A percentile compares a stretch with the other conserved stretches of the same genome.
Evolutionary conservation across 1,140 invertebrate genomes (phyloP).

Genomic region (Temnothorax curvispinosus): DNA sequence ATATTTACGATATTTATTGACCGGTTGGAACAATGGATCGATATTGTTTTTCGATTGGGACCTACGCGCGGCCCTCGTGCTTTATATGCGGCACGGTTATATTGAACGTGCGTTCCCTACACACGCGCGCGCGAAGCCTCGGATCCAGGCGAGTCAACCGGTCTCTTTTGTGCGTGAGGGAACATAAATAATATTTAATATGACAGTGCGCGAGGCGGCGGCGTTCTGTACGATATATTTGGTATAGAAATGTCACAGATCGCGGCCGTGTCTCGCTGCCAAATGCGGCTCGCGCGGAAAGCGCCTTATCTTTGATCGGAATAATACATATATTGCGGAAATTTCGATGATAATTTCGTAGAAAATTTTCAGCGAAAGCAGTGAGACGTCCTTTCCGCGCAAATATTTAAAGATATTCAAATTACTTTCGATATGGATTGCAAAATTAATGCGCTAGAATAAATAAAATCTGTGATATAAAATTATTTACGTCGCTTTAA

Average conservation of each 20-base stretch:
- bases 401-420: neutral
- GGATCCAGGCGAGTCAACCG: constrained; percentile 42
- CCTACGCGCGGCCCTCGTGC: constrained; percentile 63
- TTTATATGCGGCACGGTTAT: constrained; percentile 54
- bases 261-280: constrained; percentile 79
- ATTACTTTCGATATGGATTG: neutral
- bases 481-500: neutral
- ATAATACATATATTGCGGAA: neutral
- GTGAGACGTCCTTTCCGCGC: neutral
- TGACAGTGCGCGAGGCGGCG: constrained; percentile 80
- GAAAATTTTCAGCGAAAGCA: neutral
- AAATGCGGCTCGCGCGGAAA: constrained; percentile 41
- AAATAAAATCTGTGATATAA: neutral
- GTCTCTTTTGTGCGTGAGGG: constrained; percentile 74
- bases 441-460: neutral
- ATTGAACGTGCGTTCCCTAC: constrained; percentile 29
- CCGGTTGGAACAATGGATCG: constrained; percentile 84
- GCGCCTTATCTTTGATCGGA: neutral
- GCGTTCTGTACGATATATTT: constrained; percentile 82
- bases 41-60: constrained; percentile 86
- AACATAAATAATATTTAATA: constrained; percentile 86
- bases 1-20: constrained; percentile 85
- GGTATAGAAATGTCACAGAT: constrained; percentile 85
- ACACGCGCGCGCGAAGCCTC: constrained; percentile 7
- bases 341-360: neutral